Evolutionary conservation across 2,113 vertebrate genomes (phyloP), one percentile per base, ranked within the genome.

Genomic region (Laticauda laticaudata): DNA sequence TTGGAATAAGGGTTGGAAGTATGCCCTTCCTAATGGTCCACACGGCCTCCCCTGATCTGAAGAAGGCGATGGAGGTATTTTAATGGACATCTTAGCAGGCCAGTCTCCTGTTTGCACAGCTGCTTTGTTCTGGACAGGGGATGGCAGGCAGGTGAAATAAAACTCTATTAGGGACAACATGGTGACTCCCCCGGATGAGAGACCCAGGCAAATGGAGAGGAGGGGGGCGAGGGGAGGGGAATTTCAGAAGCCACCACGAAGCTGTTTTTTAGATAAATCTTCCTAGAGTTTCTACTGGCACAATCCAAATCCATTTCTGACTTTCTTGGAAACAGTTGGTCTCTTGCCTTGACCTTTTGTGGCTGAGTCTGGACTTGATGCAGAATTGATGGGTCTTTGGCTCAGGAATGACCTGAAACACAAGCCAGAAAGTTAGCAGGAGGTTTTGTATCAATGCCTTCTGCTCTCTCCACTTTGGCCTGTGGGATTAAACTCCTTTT

Each of bases 321-420:
- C 93, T 91, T 91, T 94, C 91, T 75, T 86, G 89, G 64, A 54
- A 61, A 55, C 2, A 4, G 10, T 94, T 2, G 92, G 2, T 91
- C 94, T 81, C 0, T 91, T 87, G 1, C 88, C 1, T 86, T 1
- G 23, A 90, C 94, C 92, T 94, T 95, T 85, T 1, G 3, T 10
- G n/a, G 34, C 5, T 5, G 61, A 51, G 8, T 51, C 48, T 64
- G n/a, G 61, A n/a, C 29, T 15, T 4, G 0, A 34, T 18, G 48
- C n/a, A 14, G 12, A 3, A 24, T 15, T 12, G 54, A 45, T 43
- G 51, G 48, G 7, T 39, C 6, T 34, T 29, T 14, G 45, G 24
- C 54, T 59, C 14, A 0, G 59, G 10, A 51, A 26, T 12, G 59
- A 12, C 3, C 10, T 64, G 26, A 64, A 64, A 29, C 10, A 2